Evolutionary conservation across 1,140 invertebrate species (phyloP), one percentile per base, ranked within the genome.

Genomic region (Idris sp.): DNA sequence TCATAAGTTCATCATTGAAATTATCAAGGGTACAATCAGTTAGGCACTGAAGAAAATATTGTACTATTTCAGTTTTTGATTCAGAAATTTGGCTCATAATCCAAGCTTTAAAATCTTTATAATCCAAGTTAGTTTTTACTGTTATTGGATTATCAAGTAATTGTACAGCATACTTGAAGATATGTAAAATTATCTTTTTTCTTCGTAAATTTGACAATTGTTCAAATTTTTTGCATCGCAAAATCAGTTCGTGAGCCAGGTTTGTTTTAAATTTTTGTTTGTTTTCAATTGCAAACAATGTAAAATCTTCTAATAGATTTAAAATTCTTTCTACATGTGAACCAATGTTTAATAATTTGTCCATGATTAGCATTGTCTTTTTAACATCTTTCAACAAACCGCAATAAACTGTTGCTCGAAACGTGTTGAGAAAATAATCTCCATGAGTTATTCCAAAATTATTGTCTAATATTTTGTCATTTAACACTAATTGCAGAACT

Each of bases 21-120:
- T 22, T 7, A 4, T 74, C 15, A 0, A 44, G 28, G 2, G 69
- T 62, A 48, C 64, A 69, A 25, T 80, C 73, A 0, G 61, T 78
- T 10, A 88, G 26, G 31, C 81, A 86, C 14, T 80, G 15, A 1
- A 86, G 51, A 59, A 88, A 88, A 74, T 81, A 74, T 30, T 77
- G 56, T 1, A 88, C 41, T 15, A 87, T 78, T 33, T 68, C 30
- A 41, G 3, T 58, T 40, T 26, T 46, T 10, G 16, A 0, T 44
- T 73, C 26, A 1, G 35, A 9, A 18, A 73, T 86, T 14, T 87
- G 62, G 7, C 41, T 18, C 0, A 82, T 18, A 30, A 88, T 82
- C 86, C 85, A 86, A 0, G 18, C 10, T 49, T 80, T 78, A 11
- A 86, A 58, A 13, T 74, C 28, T 31, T 31, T 4, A 16, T 72